Percentiles rank a stretch among this genome's conserved stretches.
Evolutionary conservation across 2,888 invertebrate genomes (phyloP).

Genomic region (Erebia aethiops): DNA sequence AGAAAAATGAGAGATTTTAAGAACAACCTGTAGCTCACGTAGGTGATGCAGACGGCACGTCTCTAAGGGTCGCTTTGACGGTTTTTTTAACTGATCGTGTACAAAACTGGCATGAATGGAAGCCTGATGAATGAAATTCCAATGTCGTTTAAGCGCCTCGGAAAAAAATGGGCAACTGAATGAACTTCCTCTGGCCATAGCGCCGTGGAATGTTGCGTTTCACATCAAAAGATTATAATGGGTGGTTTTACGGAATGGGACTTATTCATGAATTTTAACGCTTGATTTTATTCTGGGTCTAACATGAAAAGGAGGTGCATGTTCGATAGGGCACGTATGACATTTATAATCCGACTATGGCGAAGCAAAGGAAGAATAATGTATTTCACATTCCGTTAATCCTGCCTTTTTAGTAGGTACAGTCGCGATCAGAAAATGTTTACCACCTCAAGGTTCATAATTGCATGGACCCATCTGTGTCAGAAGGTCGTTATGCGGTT

Average conservation of each 20-base stretch:
- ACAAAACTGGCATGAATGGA: slow-evolving; percentile 69
- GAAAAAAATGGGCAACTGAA: slow-evolving; percentile 59
- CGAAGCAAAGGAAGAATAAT: too few species aligned
- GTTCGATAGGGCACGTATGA: too few species aligned
- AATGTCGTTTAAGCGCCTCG: slow-evolving; percentile 65
- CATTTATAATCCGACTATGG: too few species aligned
- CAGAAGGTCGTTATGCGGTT: too few species aligned
- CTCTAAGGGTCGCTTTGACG: slow-evolving; percentile 61
- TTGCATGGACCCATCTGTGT: too few species aligned
- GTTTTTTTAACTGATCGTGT: slow-evolving; percentile 60
- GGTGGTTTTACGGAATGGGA: background rate
- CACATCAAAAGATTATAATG: slow-evolving; percentile 6
- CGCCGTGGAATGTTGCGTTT: slow-evolving; percentile 36
- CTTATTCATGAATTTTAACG: background rate
- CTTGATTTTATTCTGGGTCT: background rate
- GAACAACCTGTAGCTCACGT: slow-evolving; percentile 57
- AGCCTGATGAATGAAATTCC: slow-evolving; percentile 75
- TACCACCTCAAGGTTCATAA: too few species aligned
- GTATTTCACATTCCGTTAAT: too few species aligned
- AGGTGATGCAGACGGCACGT: slow-evolving; percentile 71
- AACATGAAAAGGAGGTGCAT: background rate
- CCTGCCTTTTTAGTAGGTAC: too few species aligned
- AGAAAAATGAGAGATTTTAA: too few species aligned
- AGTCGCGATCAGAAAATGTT: too few species aligned
- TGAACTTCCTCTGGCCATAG: slow-evolving; percentile 62